Evolutionary conservation across 1,140 invertebrate genomes (phyloP).

Genomic region (Tribolium castaneum): DNA sequence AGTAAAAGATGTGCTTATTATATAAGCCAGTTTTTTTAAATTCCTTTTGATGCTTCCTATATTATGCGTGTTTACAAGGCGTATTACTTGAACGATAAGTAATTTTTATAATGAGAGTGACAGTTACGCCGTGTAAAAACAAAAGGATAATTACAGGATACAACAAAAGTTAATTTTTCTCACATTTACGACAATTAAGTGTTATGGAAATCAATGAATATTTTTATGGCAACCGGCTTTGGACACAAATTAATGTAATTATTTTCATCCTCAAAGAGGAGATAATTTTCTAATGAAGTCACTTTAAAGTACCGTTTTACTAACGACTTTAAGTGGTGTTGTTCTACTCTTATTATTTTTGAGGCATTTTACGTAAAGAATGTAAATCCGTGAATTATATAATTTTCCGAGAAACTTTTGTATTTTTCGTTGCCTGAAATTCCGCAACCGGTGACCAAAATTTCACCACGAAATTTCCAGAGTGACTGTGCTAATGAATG

Average conservation of each 20-base stretch:
- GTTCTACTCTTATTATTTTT: background rate
- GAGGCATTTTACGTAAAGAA: background rate
- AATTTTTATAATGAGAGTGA: background rate
- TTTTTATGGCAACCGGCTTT: background rate
- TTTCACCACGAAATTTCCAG: background rate
- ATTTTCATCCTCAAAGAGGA: background rate
- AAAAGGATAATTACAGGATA: background rate
- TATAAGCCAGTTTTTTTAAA: background rate
- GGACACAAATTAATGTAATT: background rate
- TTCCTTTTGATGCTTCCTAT: background rate
- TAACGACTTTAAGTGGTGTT: background rate
- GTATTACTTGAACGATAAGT: background rate
- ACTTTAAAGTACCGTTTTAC: background rate
- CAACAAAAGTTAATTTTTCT: background rate
- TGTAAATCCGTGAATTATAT: background rate
- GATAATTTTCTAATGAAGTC: background rate
- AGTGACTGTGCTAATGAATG: background rate
- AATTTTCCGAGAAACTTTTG: background rate
- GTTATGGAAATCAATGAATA: no score
- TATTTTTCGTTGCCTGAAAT: background rate
- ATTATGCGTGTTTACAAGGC: background rate
- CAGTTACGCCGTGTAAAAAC: background rate
- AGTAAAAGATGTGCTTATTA: background rate
- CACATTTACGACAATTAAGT: background rate
- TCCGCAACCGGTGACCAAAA: background rate